A percentile compares a stretch with the other conserved stretches of the same genome.
Evolutionary conservation across 2,888 invertebrate species (phyloP).

Genomic region (Agapetus fuscipes): DNA sequence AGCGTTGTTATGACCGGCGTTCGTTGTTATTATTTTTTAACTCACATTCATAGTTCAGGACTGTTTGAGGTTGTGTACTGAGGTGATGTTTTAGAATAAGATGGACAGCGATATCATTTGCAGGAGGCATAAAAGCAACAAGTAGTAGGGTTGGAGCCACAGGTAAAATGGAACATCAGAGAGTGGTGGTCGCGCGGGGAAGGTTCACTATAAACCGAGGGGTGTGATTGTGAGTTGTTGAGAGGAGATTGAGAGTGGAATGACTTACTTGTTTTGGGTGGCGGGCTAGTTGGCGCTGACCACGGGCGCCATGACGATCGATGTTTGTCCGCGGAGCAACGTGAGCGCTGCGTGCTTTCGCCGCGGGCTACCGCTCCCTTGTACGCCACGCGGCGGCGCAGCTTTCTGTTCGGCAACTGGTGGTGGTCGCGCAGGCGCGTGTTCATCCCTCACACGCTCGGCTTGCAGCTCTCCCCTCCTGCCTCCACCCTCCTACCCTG

Average conservation of each 20-base stretch:
- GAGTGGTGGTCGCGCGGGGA: constrained; percentile 3
- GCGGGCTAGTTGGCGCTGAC: no score
- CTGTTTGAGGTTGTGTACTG: not conserved
- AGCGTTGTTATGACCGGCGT: no score
- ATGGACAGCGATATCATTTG: not conserved
- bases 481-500: no score
- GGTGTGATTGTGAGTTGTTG: no score
- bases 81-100: constrained; percentile 2
- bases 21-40: no score
- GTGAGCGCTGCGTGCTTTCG: constrained; percentile 32
- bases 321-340: not conserved
- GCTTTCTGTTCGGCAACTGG: constrained; percentile 13
- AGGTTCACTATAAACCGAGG: no score
- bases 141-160: constrained; percentile 11
- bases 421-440: constrained; percentile 16
- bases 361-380: constrained; percentile 40
- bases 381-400: constrained; percentile 6
- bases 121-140: constrained; percentile 8
- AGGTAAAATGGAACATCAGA: constrained; percentile 3
- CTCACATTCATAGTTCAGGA: no score
- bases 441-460: constrained; percentile 12
- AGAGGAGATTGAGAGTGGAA: no score
- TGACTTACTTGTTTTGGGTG: no score
- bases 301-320: constrained; percentile 1
- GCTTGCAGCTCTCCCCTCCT: constrained; percentile 11